Conservation (phyloP, 2,797 vertebrate species). For the Rhabdomys pumilio region DNA sequence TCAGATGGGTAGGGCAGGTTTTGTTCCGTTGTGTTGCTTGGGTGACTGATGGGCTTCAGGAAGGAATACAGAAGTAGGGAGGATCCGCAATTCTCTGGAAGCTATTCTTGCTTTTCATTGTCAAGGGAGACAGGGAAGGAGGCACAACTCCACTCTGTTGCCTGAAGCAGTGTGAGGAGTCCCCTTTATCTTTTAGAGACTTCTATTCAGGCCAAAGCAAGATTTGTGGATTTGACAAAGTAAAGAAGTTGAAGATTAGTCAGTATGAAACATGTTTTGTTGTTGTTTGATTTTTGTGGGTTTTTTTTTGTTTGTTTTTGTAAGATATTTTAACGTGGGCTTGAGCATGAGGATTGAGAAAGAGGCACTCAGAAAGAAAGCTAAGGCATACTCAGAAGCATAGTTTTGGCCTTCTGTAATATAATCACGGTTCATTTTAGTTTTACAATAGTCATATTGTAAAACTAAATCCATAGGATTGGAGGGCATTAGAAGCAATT, state of each 20-base stretch:
- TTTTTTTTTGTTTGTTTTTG: not conserved
- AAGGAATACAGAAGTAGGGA: not conserved
- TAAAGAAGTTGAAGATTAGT: not conserved
- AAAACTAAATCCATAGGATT: too few species aligned
- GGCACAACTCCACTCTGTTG: not conserved
- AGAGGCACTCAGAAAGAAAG: not conserved
- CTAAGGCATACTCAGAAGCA: not conserved
- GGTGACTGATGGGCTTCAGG: not conserved
- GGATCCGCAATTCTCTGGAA: conserved; percentile 42
- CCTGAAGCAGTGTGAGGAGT: not conserved
- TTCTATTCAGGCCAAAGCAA: not conserved
- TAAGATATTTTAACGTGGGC: not conserved
- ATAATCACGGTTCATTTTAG: not conserved
- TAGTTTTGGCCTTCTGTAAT: not conserved
- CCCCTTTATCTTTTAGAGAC: not conserved
- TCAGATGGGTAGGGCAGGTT: not conserved
- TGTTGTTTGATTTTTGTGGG: not conserved
- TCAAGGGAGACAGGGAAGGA: not conserved
- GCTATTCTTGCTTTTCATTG: not conserved
- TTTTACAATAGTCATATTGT: not conserved
- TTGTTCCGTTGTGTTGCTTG: not conserved
- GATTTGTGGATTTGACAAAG: not conserved
- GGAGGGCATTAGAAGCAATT: not conserved
- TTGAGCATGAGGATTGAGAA: not conserved
- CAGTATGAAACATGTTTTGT: not conserved